Evolutionary conservation across 2,113 vertebrate species (phyloP).

Genomic region (Orcinus orca): DNA sequence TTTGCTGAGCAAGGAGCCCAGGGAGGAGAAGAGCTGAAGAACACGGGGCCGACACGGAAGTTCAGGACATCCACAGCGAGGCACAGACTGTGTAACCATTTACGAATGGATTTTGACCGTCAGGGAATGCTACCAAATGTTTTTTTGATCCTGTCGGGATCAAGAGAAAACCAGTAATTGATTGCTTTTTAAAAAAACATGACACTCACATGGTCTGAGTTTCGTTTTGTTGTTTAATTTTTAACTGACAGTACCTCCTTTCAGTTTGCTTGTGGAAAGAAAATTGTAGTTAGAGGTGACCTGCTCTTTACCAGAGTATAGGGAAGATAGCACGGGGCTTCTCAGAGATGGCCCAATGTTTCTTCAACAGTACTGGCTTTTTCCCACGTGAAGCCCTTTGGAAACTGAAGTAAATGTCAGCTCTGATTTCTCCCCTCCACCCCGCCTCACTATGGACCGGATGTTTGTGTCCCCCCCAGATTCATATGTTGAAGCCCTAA

Average conservation of each 20-base stretch:
- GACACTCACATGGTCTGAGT: neutral
- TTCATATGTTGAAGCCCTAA: no score
- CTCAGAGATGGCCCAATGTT: no score
- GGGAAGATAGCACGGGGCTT: neutral
- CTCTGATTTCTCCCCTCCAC: neutral
- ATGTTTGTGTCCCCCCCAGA: neutral
- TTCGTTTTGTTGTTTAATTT: neutral
- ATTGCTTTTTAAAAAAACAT: neutral
- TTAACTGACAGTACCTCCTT: neutral
- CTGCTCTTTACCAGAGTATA: neutral
- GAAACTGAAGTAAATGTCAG: neutral
- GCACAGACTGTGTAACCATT: fast-evolving
- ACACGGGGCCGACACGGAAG: fast-evolving
- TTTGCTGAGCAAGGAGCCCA: neutral
- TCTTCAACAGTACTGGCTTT: neutral
- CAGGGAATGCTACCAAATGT: neutral
- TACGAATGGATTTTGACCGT: fast-evolving
- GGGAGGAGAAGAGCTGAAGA: neutral
- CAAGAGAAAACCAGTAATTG: neutral
- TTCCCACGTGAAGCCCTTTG: neutral
- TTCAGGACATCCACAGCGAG: fast-evolving
- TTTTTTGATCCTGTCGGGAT: neutral
- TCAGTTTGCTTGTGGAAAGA: neutral
- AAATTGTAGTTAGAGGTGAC: neutral
- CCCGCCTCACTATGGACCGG: no score